Evolutionary conservation across 1,140 invertebrate genomes (phyloP).

Genomic region (Ridgeia piscesae): DNA sequence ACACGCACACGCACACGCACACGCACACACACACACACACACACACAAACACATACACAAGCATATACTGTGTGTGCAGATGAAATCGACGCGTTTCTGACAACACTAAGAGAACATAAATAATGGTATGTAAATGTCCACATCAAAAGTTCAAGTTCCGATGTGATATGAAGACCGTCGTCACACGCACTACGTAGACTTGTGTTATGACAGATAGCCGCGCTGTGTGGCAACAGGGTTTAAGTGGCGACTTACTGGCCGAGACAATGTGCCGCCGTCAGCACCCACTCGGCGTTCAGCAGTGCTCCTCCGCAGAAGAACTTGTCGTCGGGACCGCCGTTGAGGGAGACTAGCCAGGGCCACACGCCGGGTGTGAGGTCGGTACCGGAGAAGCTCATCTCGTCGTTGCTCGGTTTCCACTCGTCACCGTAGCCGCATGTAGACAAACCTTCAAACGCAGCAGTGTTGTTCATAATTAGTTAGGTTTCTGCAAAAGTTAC

Average conservation of each 20-base stretch:
- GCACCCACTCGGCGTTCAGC: constrained; percentile 65
- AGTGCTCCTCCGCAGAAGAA: constrained; percentile 68
- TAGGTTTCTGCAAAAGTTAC: neutral
- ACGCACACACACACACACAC: no score
- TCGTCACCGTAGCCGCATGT: constrained; percentile 18
- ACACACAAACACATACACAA: no score
- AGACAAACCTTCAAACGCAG: constrained; percentile 2
- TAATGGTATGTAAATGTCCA: no score
- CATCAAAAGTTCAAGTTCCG: no score
- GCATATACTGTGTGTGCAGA: no score
- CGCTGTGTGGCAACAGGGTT: neutral
- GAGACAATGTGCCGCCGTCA: constrained; percentile 74
- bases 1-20: no score
- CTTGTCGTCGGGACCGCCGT: constrained; percentile 34
- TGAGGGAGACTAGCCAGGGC: constrained; percentile 41
- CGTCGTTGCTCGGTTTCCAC: constrained; percentile 42
- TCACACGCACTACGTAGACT: neutral
- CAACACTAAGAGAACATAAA: no score
- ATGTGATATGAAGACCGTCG: no score
- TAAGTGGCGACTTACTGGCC: constrained; percentile 47
- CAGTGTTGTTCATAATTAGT: constrained; percentile 9
- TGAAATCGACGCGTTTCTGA: no score
- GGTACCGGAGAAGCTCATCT: constrained; percentile 24
- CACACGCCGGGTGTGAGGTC: constrained; percentile 31
- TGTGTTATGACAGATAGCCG: no score